Evolutionary conservation across 1,140 invertebrate genomes (phyloP).

Genomic region (Cardiocondyla obscurior): DNA sequence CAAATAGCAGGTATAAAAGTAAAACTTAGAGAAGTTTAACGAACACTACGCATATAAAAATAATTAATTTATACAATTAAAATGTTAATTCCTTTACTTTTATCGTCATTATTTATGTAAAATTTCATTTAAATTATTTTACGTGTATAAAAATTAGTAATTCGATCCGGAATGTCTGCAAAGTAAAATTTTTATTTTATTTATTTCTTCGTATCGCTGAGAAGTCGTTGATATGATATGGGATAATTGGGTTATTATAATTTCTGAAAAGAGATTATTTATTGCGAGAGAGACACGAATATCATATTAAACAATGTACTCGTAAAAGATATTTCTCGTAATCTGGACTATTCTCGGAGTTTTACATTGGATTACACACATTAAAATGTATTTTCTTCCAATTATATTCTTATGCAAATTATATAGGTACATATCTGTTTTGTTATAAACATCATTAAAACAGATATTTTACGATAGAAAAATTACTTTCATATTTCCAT

Average conservation of each 20-base stretch:
- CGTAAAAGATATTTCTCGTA: background rate
- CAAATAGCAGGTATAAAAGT: background rate
- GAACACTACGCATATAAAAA: no score
- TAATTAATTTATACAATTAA: background rate
- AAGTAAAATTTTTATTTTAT: background rate
- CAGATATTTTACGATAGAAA: background rate
- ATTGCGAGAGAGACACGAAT: background rate
- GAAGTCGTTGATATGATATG: background rate
- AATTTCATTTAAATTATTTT: no score
- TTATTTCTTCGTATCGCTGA: background rate
- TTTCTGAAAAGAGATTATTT: background rate
- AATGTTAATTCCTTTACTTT: background rate
- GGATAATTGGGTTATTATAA: constrained; percentile 10
- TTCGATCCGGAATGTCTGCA: background rate
- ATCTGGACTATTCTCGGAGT: background rate
- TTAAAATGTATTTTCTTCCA: constrained; percentile 4
- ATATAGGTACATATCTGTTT: background rate
- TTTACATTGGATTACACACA: constrained; percentile 15
- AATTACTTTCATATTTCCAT: background rate
- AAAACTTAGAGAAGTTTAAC: no score
- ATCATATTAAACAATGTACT: background rate
- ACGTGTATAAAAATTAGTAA: no score
- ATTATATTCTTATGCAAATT: background rate
- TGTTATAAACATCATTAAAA: background rate
- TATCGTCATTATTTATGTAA: background rate